Evolutionary conservation across 2,113 vertebrate species (phyloP), one percentile per base, ranked within the genome.

Genomic region (Daphoenositta chrysoptera): DNA sequence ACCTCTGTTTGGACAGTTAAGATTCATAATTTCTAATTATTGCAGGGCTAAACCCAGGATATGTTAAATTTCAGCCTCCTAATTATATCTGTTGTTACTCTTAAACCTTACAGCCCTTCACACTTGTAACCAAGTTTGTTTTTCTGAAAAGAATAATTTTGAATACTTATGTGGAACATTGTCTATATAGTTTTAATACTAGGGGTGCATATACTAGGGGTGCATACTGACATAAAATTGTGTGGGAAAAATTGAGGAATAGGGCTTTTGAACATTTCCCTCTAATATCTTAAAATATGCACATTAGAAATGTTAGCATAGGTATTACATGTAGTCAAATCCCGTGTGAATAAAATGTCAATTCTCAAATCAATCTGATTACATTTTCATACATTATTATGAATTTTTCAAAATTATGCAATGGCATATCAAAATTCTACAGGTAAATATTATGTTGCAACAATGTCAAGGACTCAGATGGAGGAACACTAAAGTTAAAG

Each of bases 141-240:
- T 83, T 61, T 10, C 11, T 44, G 3, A 72, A 26, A 6, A 42
- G 20, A 54, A 83, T 2, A 4, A 40, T 83, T 63, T 64, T 30
- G 9, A 86, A 65, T 30, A 72, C 5, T 58, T 83, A 13, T 0
- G 0, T 54, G 16, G 15, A 89, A 14, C 1, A 16, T 18, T 66
- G 1, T 1, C 2, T 27, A 15, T 19, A 10, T 17, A 39, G 2
- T 21, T 64, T 92, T 80, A 13, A 30, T 44, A 24, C 4, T 44
- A 15, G 12, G 3, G 2, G 5, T 64, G 16, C 6, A 27, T 60
- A 48, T n/a, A 24, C 6, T 45, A 37, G 3, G 27, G 7, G 7
- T 15, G 7, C 1, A 1, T 50, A 35, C 6, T 6, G 2, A 53
- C 15, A 82, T n/a, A 44, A 89, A 70, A 78, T 39, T 3, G 0